Evolutionary conservation across 2,888 invertebrate species (phyloP).

Genomic region (Synanthedon formicaeformis): DNA sequence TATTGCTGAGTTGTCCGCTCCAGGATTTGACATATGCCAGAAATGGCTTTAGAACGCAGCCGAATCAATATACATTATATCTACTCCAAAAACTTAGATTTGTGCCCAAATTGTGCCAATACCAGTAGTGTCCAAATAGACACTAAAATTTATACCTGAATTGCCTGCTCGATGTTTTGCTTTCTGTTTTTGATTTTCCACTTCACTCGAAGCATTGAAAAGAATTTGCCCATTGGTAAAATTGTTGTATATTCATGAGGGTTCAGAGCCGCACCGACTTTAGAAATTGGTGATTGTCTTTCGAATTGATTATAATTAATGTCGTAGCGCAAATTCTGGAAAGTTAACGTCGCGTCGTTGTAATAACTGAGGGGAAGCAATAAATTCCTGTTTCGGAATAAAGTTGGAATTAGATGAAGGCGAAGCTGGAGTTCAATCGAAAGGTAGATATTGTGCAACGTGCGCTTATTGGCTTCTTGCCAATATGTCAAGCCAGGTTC

Average conservation of each 20-base stretch:
- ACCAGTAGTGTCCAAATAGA: too few relatives aligned
- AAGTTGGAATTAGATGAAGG: conserved; percentile 1
- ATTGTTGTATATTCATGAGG: conserved; percentile 47
- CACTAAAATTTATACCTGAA: too few relatives aligned
- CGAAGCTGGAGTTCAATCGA: not conserved
- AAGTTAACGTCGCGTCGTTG: not conserved
- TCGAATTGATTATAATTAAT: conserved; percentile 18
- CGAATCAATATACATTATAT: too few relatives aligned
- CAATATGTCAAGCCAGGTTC: conserved; percentile 38
- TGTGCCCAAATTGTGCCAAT: too few relatives aligned
- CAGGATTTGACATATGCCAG: too few relatives aligned
- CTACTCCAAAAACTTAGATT: too few relatives aligned
- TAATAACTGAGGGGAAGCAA: not conserved
- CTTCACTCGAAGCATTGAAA: too few relatives aligned
- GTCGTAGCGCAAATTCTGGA: not conserved
- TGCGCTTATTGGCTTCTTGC: conserved; percentile 29
- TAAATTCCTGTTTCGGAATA: conserved; percentile 1
- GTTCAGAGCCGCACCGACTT: conserved; percentile 20
- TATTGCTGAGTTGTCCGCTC: too few relatives aligned
- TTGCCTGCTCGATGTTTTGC: too few relatives aligned
- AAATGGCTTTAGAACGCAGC: too few relatives aligned
- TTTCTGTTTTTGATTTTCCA: too few relatives aligned
- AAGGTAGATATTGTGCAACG: not conserved
- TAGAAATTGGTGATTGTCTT: conserved; percentile 35
- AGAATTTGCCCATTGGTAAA: conserved; percentile 8